Base-by-base conservation (phyloP, 2,888 invertebrate genomes). In the Phania funesta region DNA sequence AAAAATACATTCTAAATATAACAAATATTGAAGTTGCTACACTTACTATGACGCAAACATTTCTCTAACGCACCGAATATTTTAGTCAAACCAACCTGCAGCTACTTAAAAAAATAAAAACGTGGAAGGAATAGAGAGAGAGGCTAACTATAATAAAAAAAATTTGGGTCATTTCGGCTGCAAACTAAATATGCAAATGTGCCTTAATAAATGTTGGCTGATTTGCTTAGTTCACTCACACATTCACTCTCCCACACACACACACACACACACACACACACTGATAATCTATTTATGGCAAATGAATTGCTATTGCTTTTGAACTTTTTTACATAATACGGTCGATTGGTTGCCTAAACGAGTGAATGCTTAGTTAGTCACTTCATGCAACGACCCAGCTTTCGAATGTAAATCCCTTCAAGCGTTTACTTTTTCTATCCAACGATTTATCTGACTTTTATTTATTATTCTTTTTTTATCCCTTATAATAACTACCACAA, bases 181-280 rank as follows among this genome's bases (percentile, higher is more conserved):
- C 32, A 77, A 73, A 56, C 48, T n/a, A 48, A 68, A 77, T 62
- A 73, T 81, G 54, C 54, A 73, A 73, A 77, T 81, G 11, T 62
- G 60, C 46, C 54, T 35, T 68, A 48, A 68, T 73, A 67, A 68
- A 62, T 76, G 70, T 71, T 71, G 65, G 58, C 26, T 71, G 46
- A 70, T 68, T 80, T 65, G 29, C 44, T 62, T 52, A 32, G 38
- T 75, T 68, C n/a, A 46, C 35, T 26, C 2, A 6, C n/a, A n/a
- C n/a, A n/a, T n/a, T n/a, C n/a, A n/a, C n/a, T n/a, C n/a, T n/a
- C n/a, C n/a, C n/a, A n/a, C n/a, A 48, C 48, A 64, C 18, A 48
- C n/a, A 32, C 29, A 64, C 46, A 32, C 9, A 24, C 41, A 24
- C 65, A 38, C 46, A 38, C 7, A 58, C 4, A 18, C 7, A 35